Evolutionary conservation across 53 echinoderm and acorn worm genomes (phyloP).

Genomic region (Apostichopus leukothele): DNA sequence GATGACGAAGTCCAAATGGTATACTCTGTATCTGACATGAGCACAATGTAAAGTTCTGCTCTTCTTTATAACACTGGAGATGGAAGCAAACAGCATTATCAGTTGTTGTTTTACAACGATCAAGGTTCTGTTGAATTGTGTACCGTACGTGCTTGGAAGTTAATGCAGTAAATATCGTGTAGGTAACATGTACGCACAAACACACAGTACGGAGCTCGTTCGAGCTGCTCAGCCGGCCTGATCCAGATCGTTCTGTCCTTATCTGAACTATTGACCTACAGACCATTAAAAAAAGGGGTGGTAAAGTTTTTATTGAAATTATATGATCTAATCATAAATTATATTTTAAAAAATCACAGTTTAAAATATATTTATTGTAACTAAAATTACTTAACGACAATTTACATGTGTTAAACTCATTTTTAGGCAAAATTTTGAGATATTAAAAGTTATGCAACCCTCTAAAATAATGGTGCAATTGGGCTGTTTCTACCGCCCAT

Average conservation of each 20-base stretch:
- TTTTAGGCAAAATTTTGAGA: background rate
- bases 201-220: background rate
- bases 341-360: background rate
- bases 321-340: background rate
- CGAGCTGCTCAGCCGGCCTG: background rate
- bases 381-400: no score
- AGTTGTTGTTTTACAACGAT: background rate
- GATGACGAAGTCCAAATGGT: background rate
- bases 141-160: background rate
- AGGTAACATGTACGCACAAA: background rate
- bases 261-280: background rate
- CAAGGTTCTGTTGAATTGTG: background rate
- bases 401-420: background rate
- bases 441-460: background rate
- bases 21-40: background rate
- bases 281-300: background rate
- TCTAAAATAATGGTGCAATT: background rate
- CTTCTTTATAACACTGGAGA: background rate
- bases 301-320: background rate
- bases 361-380: background rate
- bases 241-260: conserved; percentile 33
- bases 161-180: background rate
- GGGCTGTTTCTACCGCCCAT: background rate
- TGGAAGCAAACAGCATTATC: background rate
- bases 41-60: background rate